Conservation (phyloP, 2,113 vertebrate species). For the Raja brachyura region DNA sequence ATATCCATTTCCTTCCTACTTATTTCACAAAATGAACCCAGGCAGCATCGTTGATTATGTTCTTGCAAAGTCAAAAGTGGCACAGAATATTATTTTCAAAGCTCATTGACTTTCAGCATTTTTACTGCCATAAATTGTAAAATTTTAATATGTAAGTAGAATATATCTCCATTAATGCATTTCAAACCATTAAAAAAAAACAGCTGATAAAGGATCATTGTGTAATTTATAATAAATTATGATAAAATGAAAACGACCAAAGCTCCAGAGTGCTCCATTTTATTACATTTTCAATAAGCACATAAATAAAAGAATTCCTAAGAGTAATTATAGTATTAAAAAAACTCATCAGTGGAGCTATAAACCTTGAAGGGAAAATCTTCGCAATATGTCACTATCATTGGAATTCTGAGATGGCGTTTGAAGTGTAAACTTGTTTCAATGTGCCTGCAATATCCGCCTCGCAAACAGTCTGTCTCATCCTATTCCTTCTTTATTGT, state of each 20-base stretch:
- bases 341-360: not conserved
- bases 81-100: no score
- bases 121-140: not conserved
- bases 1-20: not conserved
- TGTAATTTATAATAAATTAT: not conserved
- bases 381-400: not conserved
- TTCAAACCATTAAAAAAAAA: not conserved
- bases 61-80: not conserved
- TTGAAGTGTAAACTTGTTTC: not conserved
- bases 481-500: no score
- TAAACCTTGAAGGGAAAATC: not conserved
- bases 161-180: not conserved
- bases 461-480: no score
- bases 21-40: constrained; percentile 2
- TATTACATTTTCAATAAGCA: constrained; percentile 2
- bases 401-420: not conserved
- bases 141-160: not conserved
- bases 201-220: not conserved
- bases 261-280: not conserved
- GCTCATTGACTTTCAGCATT: not conserved
- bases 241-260: not conserved
- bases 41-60: not conserved
- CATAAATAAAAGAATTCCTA: not conserved
- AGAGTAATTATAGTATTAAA: not conserved
- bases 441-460: not conserved